Percentiles rank a stretch among this genome's conserved stretches.
These are phyloP conservation scores for Miichthys miiuy DNA, from an alignment of 2,797 vertebrate genomes.

Conservation along the genomic window DNA sequence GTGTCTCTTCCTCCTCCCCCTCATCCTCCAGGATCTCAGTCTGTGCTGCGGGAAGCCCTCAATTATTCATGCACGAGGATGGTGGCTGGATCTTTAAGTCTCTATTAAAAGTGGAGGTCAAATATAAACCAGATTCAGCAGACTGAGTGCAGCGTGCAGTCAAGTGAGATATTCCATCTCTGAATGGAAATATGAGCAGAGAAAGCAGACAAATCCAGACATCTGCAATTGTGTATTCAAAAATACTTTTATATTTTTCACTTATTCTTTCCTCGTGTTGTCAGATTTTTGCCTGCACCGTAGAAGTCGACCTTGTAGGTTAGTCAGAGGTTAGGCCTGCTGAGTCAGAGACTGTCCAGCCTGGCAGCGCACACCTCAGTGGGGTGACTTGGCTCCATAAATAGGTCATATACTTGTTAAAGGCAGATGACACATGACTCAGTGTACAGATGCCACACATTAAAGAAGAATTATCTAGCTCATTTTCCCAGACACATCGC, in stretches of 20 bases:
- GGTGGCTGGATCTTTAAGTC: slow-evolving; percentile 62
- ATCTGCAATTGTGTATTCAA: not conserved
- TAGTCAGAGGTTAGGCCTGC: slow-evolving; percentile 45
- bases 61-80: slow-evolving; percentile 75
- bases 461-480: not conserved
- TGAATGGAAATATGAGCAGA: slow-evolving; percentile 21
- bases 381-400: slow-evolving; percentile 42
- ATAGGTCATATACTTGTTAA: slow-evolving; percentile 51
- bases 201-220: not conserved
- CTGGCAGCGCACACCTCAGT: slow-evolving; percentile 31
- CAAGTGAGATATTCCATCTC: slow-evolving; percentile 34
- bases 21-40: slow-evolving; percentile 59
- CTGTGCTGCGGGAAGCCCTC: slow-evolving; percentile 59
- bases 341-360: slow-evolving; percentile 49
- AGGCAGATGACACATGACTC: slow-evolving; percentile 42
- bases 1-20: slow-evolving; percentile 44
- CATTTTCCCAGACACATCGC: not conserved
- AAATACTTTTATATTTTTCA: not conserved
- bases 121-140: slow-evolving; percentile 47
- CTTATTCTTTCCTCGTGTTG: not conserved
- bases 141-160: slow-evolving; percentile 38
- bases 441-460: slow-evolving; percentile 18
- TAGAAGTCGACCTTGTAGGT: not conserved
- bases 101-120: slow-evolving; percentile 75
- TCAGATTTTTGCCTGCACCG: slow-evolving; percentile 8